These are phyloP conservation scores for Trogon surrucura DNA, from an alignment of 2,113 vertebrate species.

Conservation along the genomic window DNA sequence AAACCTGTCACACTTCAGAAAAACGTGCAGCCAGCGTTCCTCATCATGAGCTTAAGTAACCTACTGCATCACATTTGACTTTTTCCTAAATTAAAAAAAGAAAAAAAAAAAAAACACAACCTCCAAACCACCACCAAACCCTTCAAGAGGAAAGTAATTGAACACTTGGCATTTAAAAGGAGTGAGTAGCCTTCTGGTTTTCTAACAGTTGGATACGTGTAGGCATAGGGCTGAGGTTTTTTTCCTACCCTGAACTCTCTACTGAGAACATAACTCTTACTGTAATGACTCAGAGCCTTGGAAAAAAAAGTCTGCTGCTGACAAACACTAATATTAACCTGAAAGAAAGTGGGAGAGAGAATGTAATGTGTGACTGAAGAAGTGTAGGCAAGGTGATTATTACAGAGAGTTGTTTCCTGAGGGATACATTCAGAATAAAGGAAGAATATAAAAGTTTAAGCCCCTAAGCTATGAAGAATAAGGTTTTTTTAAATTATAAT, in stretches of 20 bases:
- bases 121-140: background rate
- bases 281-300: slow-evolving; percentile 75
- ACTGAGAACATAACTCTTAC: slow-evolving; percentile 67
- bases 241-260: slow-evolving; percentile 64
- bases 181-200: slow-evolving; percentile 69
- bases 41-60: slow-evolving; percentile 36
- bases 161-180: slow-evolving; percentile 74
- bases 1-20: background rate
- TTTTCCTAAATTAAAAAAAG: slow-evolving; percentile 46
- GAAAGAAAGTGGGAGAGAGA: slow-evolving; percentile 65
- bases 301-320: slow-evolving; percentile 51
- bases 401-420: slow-evolving; percentile 55
- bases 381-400: slow-evolving; percentile 62
- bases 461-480: slow-evolving; percentile 39
- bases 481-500: background rate
- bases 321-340: slow-evolving; percentile 69
- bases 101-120: background rate
- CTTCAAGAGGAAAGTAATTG: slow-evolving; percentile 18
- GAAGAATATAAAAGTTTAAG: slow-evolving; percentile 58
- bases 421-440: slow-evolving; percentile 54
- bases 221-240: slow-evolving; percentile 59
- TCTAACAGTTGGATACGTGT: slow-evolving; percentile 58
- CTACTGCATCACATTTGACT: slow-evolving; percentile 42
- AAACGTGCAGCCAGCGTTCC: slow-evolving; percentile 1
- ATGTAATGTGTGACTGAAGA: slow-evolving; percentile 63